A percentile compares a stretch with the other conserved stretches of the same genome.
phyloP scores from a whole-genome alignment of 2,888 invertebrate genomes.

The Phortica okadai region DNA sequence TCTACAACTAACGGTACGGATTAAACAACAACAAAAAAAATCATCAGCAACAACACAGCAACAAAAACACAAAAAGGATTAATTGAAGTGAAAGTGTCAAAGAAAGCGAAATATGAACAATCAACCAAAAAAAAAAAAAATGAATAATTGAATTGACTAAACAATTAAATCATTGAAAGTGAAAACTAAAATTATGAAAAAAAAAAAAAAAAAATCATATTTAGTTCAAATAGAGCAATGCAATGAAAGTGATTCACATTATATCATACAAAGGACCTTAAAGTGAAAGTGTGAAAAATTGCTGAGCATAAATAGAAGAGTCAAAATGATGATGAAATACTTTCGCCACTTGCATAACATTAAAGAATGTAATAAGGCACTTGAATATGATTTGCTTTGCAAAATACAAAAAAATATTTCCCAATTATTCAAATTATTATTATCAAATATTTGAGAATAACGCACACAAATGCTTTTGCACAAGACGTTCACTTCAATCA shows the following conservation, averaged over 20 bases:
- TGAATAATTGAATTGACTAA: slow-evolving; percentile 1
- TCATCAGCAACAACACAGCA: slow-evolving; percentile 36
- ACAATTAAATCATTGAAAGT: slow-evolving; percentile 36
- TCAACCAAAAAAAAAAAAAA: slow-evolving; percentile 8
- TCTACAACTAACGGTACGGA: slow-evolving; percentile 79
- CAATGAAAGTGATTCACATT: slow-evolving; percentile 51
- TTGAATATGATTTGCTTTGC: neutral
- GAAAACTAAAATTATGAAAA: slow-evolving; percentile 41
- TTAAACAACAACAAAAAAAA: slow-evolving; percentile 46
- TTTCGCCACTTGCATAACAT: slow-evolving; percentile 10
- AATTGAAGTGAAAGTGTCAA: slow-evolving; percentile 45
- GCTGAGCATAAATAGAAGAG: neutral
- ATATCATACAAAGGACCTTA: slow-evolving; percentile 28
- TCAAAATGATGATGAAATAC: slow-evolving; percentile 13
- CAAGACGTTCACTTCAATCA: no score
- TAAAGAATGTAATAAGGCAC: neutral
- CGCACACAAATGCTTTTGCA: no score
- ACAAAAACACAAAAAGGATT: slow-evolving; percentile 28
- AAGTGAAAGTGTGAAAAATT: slow-evolving; percentile 58
- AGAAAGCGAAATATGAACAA: slow-evolving; percentile 56
- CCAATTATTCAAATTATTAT: no score
- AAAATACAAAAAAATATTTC: neutral
- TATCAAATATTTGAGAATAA: no score
- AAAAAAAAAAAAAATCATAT: slow-evolving; percentile 29
- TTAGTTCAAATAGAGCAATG: neutral